Base-by-base conservation (phyloP, 2,797 vertebrate genomes). In the Lerista edwardsae region DNA sequence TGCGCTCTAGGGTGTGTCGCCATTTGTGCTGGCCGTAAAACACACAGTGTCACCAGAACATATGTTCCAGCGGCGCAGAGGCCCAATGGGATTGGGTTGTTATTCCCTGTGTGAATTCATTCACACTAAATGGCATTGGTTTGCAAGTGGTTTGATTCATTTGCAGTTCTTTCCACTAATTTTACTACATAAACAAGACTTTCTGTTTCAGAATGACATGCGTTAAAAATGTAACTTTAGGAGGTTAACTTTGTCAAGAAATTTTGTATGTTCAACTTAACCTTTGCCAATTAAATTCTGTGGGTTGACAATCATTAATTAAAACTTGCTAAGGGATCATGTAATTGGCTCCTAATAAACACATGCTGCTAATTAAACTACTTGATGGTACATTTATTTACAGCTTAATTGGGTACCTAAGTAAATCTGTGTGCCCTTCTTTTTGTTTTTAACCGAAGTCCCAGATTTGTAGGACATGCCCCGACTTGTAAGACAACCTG, bases 321-420 rank as follows among this genome's bases (percentile, higher is more conserved):
- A 87, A 84, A 62, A 90, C 92, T 83, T 78, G 80, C 0, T 65
- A 77, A 83, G 86, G 83, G 84, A 86, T 88, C 82, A 75, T 82
- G 80, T 89, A 93, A 94, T 94, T 92, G 93, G 77, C 90, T 92
- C 62, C 84, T 94, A 89, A 88, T 92, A 87, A 87, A 89, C 86
- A 88, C 61, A 89, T 25, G 19, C 86, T 86, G 88, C 88, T 93
- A 94, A 92, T 95, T 94, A 95, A 93, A 83, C 85, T 84, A 83
- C 84, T 91, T 75, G 71, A 79, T 72, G 85, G 80, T 84, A 85
- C 71, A 62, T 91, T 92, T 90, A 80, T 87, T 87, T 83, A 68
- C 88, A 91, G 88, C 88, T 92, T 85, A 91, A 88, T 95, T 92
- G 88, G 78, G 78, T 89, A 81, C 88, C 87, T 86, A 82, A 92